A percentile compares a stretch with the other conserved stretches of the same genome.
These are phyloP conservation scores for Catamblyrhynchus diadema DNA, from an alignment of 2,797 vertebrate genomes.

Conservation along the genomic window DNA sequence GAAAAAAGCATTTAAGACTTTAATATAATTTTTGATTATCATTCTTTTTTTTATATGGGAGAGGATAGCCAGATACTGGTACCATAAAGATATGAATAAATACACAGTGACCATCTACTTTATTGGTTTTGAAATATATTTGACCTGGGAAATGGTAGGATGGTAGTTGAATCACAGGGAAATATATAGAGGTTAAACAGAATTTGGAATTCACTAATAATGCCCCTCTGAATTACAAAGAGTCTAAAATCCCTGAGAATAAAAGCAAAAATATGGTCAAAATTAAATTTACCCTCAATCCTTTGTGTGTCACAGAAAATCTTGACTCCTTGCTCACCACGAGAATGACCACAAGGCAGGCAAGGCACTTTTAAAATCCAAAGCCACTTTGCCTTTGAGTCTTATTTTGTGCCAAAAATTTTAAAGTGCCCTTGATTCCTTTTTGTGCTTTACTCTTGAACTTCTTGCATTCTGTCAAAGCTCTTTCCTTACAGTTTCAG, in stretches of 20 bases:
- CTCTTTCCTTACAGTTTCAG: neutral
- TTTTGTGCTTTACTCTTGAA: neutral
- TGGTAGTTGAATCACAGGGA: neutral
- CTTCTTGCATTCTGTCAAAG: neutral
- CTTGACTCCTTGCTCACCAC: neutral
- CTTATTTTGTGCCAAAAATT: neutral
- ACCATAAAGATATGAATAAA: neutral
- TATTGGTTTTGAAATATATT: neutral
- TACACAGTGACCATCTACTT: neutral
- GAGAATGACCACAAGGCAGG: neutral
- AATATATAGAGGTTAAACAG: neutral
- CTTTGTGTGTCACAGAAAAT: neutral
- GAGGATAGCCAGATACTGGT: neutral
- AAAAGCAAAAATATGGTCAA: neutral
- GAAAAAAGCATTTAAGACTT: neutral
- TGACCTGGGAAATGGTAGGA: neutral
- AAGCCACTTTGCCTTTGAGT: neutral
- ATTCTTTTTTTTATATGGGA: rapidly evolving
- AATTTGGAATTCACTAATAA: neutral
- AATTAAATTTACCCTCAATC: neutral
- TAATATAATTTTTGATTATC: neutral
- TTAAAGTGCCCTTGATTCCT: neutral
- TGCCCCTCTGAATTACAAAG: neutral
- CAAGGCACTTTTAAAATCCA: neutral
- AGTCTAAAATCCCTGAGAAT: neutral